These are phyloP conservation scores for Halcyon leucocephala DNA, from an alignment of 2,797 vertebrate species.

Conservation along the genomic window DNA sequence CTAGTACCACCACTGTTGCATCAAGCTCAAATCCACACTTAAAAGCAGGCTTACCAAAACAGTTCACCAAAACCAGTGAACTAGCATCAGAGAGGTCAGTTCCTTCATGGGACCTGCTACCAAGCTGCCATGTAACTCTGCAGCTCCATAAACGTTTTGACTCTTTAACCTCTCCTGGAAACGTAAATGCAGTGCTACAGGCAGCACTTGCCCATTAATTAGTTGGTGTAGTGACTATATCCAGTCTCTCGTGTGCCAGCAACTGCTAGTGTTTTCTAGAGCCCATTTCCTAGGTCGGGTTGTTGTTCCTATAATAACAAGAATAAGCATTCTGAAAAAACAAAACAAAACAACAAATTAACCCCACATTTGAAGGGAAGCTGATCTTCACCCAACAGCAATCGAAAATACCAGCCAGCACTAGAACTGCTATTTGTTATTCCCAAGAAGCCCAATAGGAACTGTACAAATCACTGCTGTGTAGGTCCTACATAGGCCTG, in stretches of 20 bases:
- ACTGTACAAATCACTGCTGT: background rate
- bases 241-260: background rate
- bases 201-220: fast-evolving
- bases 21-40: fast-evolving
- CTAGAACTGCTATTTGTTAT: background rate
- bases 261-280: background rate
- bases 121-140: background rate
- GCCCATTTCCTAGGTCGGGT: background rate
- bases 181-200: background rate
- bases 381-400: background rate
- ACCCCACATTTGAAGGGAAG: background rate
- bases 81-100: background rate
- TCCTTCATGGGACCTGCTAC: background rate
- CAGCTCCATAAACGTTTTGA: background rate
- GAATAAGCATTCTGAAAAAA: background rate
- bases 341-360: too few relatives aligned
- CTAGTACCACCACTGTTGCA: too few relatives aligned
- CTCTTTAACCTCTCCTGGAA: background rate
- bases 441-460: background rate
- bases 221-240: background rate
- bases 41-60: background rate
- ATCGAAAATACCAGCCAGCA: background rate
- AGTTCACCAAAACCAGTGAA: background rate
- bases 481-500: background rate
- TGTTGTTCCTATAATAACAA: background rate